Conservation (phyloP, 92 coral and sea anemone species). For the Porites evermanni region DNA sequence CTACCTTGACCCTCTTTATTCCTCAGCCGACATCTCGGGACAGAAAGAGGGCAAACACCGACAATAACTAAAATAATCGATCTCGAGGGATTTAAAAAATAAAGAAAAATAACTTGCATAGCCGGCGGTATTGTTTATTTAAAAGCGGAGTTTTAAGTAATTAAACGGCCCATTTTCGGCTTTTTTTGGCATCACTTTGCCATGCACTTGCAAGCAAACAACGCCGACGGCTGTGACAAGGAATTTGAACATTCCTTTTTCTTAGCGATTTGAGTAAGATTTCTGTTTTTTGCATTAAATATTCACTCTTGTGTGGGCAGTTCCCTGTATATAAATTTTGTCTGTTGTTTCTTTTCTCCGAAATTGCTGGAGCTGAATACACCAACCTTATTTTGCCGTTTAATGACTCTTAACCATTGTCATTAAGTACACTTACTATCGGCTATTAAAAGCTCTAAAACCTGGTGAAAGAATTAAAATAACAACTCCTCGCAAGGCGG, state of each 20-base stretch:
- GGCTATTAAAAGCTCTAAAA: neutral
- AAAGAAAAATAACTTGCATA: too few relatives aligned
- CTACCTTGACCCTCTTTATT: too few relatives aligned
- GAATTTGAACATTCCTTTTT: neutral
- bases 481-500: neutral
- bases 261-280: neutral
- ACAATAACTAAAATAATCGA: too few relatives aligned
- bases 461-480: conserved; percentile 50
- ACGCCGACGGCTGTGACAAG: neutral
- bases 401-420: neutral
- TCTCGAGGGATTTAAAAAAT: too few relatives aligned
- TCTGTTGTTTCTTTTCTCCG: neutral
- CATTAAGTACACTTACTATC: neutral
- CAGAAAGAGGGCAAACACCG: too few relatives aligned
- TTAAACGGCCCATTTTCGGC: too few relatives aligned
- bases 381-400: neutral
- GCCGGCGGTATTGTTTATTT: too few relatives aligned
- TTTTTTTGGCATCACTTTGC: too few relatives aligned
- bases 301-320: conserved; percentile 67
- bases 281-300: conserved; percentile 16
- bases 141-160: too few relatives aligned
- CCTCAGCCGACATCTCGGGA: too few relatives aligned
- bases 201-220: neutral
- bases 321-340: neutral
- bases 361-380: neutral